A percentile compares a stretch with the other conserved stretches of the same genome.
Evolutionary conservation across 2,888 invertebrate genomes (phyloP).

Genomic region (Lagria hirta): DNA sequence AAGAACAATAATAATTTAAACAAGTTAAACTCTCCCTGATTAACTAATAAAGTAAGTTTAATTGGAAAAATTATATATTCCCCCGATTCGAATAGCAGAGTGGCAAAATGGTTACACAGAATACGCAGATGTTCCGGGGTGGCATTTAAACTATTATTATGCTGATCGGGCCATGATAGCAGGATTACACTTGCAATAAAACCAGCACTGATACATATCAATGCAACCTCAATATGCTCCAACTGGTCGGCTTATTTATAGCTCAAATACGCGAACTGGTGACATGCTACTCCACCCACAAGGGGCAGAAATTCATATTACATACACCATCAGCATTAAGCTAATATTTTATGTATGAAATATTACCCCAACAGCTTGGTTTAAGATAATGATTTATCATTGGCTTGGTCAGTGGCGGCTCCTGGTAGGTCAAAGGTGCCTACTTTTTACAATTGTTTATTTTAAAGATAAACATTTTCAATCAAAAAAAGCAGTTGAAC

Average conservation of each 20-base stretch:
- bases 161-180: constrained; percentile 56
- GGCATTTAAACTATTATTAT: constrained; percentile 55
- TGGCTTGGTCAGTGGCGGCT: too few relatives aligned
- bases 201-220: constrained; percentile 55
- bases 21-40: too few relatives aligned
- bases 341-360: constrained; percentile 43
- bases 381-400: neutral
- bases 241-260: constrained; percentile 49
- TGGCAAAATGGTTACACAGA: constrained; percentile 21
- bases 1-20: neutral
- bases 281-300: constrained; percentile 45
- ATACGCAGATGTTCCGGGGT: constrained; percentile 50
- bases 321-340: constrained; percentile 37
- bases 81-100: constrained; percentile 3
- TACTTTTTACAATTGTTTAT: too few relatives aligned
- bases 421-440: too few relatives aligned
- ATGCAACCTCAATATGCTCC: constrained; percentile 55
- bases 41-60: too few relatives aligned
- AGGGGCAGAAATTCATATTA: constrained; percentile 28
- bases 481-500: too few relatives aligned
- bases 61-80: constrained; percentile 11
- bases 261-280: constrained; percentile 43
- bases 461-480: too few relatives aligned
- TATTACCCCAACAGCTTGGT: constrained; percentile 30
- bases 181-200: constrained; percentile 57